Percentiles rank a stretch among this genome's conserved stretches.
These are phyloP conservation scores for Mus spicilegus DNA, from an alignment of 2,113 vertebrate species.

Conservation along the genomic window DNA sequence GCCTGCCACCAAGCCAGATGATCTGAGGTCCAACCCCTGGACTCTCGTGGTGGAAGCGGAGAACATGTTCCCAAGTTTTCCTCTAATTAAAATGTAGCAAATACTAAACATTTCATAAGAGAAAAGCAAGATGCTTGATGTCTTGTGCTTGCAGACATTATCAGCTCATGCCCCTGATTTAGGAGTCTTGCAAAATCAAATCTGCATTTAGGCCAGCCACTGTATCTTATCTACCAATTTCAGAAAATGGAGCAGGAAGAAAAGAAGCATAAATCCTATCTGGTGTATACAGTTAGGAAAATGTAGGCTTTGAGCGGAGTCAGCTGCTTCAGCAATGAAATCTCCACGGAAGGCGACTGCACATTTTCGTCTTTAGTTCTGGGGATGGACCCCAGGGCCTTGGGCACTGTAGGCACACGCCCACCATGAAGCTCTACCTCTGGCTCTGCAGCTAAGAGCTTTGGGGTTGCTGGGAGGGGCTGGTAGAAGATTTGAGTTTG, in stretches of 20 bases:
- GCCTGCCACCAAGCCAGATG: not conserved
- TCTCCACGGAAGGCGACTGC: not conserved
- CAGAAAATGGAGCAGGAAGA: not conserved
- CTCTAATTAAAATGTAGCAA: not conserved
- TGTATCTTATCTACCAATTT: constrained; percentile 6
- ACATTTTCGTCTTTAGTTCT: not conserved
- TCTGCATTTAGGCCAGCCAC: constrained; percentile 1
- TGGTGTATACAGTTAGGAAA: not conserved
- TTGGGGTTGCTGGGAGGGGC: not conserved
- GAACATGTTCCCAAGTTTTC: not conserved
- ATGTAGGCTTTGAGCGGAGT: not conserved
- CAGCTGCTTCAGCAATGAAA: constrained; percentile 5
- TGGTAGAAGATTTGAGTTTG: not conserved
- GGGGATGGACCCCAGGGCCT: not conserved
- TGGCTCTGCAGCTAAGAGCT: not conserved
- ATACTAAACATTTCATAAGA: not conserved
- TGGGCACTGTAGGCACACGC: not conserved
- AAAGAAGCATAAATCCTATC: not conserved
- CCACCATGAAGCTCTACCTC: not conserved
- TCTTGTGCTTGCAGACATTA: not conserved
- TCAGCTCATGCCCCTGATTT: not conserved
- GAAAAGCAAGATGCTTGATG: not conserved
- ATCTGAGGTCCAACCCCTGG: not conserved
- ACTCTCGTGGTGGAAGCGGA: not conserved
- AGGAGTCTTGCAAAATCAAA: not conserved